Evolutionary conservation across 2,113 vertebrate genomes (phyloP).

Genomic region (Rhinoptilus africanus): DNA sequence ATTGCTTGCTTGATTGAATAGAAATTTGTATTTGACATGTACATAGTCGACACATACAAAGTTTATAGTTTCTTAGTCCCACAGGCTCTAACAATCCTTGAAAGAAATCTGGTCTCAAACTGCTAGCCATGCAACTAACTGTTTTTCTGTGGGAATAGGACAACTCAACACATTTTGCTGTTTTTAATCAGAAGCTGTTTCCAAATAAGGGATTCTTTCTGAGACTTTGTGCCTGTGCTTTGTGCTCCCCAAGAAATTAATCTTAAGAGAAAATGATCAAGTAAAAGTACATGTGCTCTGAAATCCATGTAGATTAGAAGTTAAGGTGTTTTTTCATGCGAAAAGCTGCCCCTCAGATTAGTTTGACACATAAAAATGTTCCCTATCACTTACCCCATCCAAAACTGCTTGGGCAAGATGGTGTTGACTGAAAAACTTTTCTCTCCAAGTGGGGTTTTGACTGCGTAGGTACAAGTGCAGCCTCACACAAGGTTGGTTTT

Average conservation of each 20-base stretch:
- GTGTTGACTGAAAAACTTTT: neutral
- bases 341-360: neutral
- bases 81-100: neutral
- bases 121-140: conserved; percentile 55
- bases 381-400: neutral
- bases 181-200: conserved; percentile 6
- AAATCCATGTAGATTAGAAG: neutral
- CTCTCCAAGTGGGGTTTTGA: neutral
- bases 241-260: neutral
- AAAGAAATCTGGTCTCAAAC: conserved; percentile 31
- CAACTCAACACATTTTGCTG: neutral
- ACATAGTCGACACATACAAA: neutral
- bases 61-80: neutral
- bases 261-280: neutral
- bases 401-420: neutral
- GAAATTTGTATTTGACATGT: neutral
- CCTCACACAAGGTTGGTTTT: neutral
- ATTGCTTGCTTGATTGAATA: conserved; percentile 9
- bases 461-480: neutral
- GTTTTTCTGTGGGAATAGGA: conserved; percentile 21
- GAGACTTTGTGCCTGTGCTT: neutral
- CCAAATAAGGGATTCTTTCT: neutral
- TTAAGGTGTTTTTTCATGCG: neutral
- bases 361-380: neutral
- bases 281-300: neutral